A percentile compares a stretch with the other conserved stretches of the same genome.
These are phyloP conservation scores for Phoebastria nigripes DNA, from an alignment of 2,797 vertebrate species.

Conservation along the genomic window DNA sequence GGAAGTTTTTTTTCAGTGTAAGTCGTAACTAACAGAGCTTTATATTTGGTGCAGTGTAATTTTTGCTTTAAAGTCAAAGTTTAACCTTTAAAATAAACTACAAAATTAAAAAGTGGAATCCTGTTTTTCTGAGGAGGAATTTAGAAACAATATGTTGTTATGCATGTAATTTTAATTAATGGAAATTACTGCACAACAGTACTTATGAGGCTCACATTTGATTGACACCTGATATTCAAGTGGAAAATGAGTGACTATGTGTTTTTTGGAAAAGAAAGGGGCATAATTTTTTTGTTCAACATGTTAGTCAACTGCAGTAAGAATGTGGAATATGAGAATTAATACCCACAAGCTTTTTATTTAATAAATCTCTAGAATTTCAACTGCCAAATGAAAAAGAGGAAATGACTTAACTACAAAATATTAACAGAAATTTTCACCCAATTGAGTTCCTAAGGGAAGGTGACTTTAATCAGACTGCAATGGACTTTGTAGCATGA, in stretches of 20 bases:
- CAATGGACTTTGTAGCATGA: not conserved
- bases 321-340: not conserved
- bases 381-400: not conserved
- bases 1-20: not conserved
- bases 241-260: slow-evolving; percentile 11
- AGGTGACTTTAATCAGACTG: not conserved
- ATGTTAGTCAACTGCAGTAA: not conserved
- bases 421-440: not conserved
- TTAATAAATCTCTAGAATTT: not conserved
- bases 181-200: not conserved
- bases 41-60: not conserved
- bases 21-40: slow-evolving; percentile 18
- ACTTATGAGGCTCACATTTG: not conserved
- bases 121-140: not conserved
- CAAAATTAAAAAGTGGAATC: not conserved
- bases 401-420: not conserved
- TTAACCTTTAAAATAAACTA: slow-evolving; percentile 18
- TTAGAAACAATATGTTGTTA: slow-evolving; percentile 15
- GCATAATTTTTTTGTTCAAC: not conserved
- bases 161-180: slow-evolving; percentile 3
- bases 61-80: not conserved
- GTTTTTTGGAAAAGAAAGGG: not conserved
- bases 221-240: slow-evolving; percentile 39
- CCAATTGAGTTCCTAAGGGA: not conserved
- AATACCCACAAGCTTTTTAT: not conserved